Conservation (phyloP, 1,140 invertebrate species). For the Lepidostoma basale region DNA sequence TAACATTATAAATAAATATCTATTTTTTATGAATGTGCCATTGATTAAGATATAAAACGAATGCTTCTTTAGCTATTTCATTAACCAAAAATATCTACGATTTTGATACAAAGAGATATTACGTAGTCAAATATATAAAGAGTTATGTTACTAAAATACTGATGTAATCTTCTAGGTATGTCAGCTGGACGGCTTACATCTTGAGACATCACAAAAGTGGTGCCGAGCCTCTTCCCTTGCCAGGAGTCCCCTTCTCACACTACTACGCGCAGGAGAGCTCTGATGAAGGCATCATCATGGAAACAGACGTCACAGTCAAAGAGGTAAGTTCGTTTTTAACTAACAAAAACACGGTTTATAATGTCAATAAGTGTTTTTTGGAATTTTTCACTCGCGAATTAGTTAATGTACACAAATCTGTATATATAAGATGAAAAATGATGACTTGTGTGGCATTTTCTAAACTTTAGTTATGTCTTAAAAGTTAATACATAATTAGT, state of each 20-base stretch:
- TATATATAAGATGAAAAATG: no score
- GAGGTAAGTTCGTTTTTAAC: slow-evolving; percentile 62
- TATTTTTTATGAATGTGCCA: background rate
- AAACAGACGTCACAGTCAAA: slow-evolving; percentile 78
- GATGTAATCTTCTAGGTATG: slow-evolving; percentile 63
- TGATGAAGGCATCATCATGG: slow-evolving; percentile 86
- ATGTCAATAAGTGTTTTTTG: no score
- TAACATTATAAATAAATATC: background rate
- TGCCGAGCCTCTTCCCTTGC: slow-evolving; percentile 67
- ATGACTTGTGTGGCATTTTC: no score
- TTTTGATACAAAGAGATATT: background rate
- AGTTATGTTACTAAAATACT: background rate
- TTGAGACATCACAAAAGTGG: slow-evolving; percentile 63
- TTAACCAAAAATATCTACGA: background rate
- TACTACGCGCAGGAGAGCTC: slow-evolving; percentile 85
- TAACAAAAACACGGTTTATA: no score
- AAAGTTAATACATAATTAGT: no score
- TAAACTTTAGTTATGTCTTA: no score
- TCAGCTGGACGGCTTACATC: slow-evolving; percentile 81
- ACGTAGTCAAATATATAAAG: background rate
- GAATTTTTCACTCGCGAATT: no score
- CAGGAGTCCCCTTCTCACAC: slow-evolving; percentile 78
- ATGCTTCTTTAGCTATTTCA: background rate
- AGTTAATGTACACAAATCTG: no score
- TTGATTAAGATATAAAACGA: background rate